phyloP scores from a whole-genome alignment of 2,888 invertebrate species.

The Conus canariensis region DNA sequence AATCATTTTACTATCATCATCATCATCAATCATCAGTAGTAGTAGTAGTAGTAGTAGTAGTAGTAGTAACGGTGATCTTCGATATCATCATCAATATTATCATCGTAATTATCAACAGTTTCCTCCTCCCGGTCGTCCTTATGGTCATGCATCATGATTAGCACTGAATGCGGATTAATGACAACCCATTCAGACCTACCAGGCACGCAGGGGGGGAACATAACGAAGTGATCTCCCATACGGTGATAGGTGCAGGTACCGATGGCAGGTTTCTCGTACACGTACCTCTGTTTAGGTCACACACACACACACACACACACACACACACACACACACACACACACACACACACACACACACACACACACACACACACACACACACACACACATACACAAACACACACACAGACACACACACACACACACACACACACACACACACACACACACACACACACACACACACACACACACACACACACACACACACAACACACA shows the following conservation, averaged over 20 bases:
- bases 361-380: not conserved
- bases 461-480: too few relatives aligned
- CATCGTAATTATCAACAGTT: not conserved
- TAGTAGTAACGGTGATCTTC: not conserved
- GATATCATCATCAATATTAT: not conserved
- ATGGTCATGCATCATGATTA: too few relatives aligned
- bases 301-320: slow-evolving; percentile 4
- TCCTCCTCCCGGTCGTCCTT: too few relatives aligned
- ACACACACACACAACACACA: not conserved
- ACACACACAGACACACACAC: too few relatives aligned
- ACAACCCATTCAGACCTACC: not conserved
- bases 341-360: not conserved
- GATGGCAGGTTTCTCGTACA: slow-evolving; percentile 6
- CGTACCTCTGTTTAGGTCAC: not conserved
- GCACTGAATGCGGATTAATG: not conserved
- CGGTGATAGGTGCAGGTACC: slow-evolving; percentile 17
- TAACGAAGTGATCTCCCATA: not conserved
- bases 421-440: too few relatives aligned
- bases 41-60: too few relatives aligned
- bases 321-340: not conserved
- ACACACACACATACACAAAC: too few relatives aligned
- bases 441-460: too few relatives aligned
- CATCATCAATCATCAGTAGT: not conserved
- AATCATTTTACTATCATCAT: not conserved
- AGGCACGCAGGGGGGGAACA: not conserved